Evolutionary conservation across 2,797 vertebrate species (phyloP).

Genomic region (Podarcis siculus): DNA sequence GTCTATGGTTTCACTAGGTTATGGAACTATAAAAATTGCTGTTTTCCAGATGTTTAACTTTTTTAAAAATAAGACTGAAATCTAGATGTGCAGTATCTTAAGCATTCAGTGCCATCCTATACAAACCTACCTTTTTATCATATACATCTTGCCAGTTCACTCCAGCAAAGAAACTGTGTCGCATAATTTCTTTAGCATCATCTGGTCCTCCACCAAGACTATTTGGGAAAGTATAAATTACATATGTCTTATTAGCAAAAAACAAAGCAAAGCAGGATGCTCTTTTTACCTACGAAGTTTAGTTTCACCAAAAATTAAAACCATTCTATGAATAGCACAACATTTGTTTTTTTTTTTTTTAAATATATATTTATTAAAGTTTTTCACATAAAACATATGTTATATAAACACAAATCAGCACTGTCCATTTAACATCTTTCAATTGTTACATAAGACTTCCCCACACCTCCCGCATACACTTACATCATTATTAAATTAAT

Average conservation of each 20-base stretch:
- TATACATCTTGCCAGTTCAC: constrained; percentile 97
- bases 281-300: not conserved
- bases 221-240: constrained; percentile 47
- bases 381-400: too few relatives aligned
- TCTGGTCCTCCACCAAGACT: constrained; percentile 97
- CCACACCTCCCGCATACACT: too few relatives aligned
- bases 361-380: too few relatives aligned
- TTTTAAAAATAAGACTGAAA: not conserved
- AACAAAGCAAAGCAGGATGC: not conserved
- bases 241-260: constrained; percentile 44
- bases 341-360: too few relatives aligned
- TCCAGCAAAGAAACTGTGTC: constrained; percentile 95
- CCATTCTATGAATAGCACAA: not conserved
- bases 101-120: not conserved
- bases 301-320: fast-evolving
- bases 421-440: too few relatives aligned
- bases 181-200: constrained; percentile 98
- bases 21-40: not conserved
- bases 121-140: constrained; percentile 92
- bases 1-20: not conserved
- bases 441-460: too few relatives aligned
- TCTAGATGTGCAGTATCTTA: not conserved
- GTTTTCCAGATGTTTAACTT: not conserved
- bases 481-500: too few relatives aligned
- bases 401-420: too few relatives aligned